Evolutionary conservation across 2,888 invertebrate species (phyloP).

Genomic region (Nemotelus nigrinus): DNA sequence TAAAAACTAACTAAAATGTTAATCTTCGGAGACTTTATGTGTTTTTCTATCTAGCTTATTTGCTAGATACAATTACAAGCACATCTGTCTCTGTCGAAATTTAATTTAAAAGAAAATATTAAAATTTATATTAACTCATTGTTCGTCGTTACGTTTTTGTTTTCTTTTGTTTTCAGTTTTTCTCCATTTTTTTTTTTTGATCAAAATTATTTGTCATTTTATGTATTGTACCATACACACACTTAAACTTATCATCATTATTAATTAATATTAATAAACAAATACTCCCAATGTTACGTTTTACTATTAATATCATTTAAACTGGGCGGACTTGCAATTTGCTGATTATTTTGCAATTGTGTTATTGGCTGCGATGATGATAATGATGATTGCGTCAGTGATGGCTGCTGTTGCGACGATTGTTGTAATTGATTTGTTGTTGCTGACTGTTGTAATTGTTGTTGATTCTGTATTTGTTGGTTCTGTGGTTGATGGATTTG

Average conservation of each 20-base stretch:
- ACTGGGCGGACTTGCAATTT: slow-evolving; percentile 64
- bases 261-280: slow-evolving; percentile 63
- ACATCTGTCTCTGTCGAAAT: slow-evolving; percentile 7
- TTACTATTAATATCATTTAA: slow-evolving; percentile 64
- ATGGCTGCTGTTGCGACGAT: slow-evolving; percentile 55
- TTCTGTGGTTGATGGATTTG: slow-evolving; percentile 48
- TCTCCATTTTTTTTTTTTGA: no score
- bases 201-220: neutral
- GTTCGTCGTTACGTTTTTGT: neutral
- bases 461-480: slow-evolving; percentile 52
- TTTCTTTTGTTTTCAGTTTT: no score
- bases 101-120: neutral
- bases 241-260: slow-evolving; percentile 54
- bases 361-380: slow-evolving; percentile 63
- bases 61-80: neutral
- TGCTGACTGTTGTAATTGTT: slow-evolving; percentile 54
- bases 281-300: slow-evolving; percentile 66
- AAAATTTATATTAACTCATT: no score
- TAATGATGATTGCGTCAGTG: slow-evolving; percentile 56
- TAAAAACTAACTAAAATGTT: no score
- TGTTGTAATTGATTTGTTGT: slow-evolving; percentile 54
- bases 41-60: slow-evolving; percentile 1
- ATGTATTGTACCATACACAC: slow-evolving; percentile 21
- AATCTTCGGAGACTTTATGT: no score
- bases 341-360: slow-evolving; percentile 53